phyloP scores from a whole-genome alignment of 2,113 vertebrate species.

The Cephalopholis sonnerati region DNA sequence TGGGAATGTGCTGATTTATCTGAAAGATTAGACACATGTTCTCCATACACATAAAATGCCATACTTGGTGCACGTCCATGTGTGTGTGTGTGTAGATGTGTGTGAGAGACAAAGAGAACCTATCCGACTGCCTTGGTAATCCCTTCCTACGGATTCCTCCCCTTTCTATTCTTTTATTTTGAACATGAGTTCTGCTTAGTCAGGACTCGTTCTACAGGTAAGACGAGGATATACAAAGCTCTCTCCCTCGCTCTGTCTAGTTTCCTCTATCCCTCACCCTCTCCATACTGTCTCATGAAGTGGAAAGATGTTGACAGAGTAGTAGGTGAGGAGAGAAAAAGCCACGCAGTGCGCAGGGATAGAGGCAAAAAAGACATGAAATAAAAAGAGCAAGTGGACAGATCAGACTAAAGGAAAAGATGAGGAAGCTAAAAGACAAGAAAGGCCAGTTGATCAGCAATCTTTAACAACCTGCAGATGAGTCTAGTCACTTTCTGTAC shows the following conservation, averaged over 20 bases:
- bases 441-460: constrained; percentile 12
- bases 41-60: not conserved
- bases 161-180: constrained; percentile 35
- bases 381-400: not conserved
- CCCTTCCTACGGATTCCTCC: constrained; percentile 40
- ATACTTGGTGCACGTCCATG: not conserved
- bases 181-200: constrained; percentile 27
- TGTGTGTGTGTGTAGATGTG: constrained; percentile 1
- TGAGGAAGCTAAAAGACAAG: not conserved
- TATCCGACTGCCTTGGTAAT: constrained; percentile 22
- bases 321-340: not conserved
- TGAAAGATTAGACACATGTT: constrained; percentile 5
- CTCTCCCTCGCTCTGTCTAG: not conserved
- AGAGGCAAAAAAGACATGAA: not conserved
- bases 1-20: constrained; percentile 46
- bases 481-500: not conserved
- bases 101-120: constrained; percentile 13
- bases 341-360: not conserved
- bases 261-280: not conserved
- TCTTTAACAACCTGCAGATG: constrained; percentile 1
- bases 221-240: constrained; percentile 34
- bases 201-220: constrained; percentile 75
- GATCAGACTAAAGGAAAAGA: not conserved
- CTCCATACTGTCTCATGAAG: not conserved
- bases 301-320: not conserved